Evolutionary conservation across 2,797 vertebrate species (phyloP).

Genomic region (Gouania willdenowi): DNA sequence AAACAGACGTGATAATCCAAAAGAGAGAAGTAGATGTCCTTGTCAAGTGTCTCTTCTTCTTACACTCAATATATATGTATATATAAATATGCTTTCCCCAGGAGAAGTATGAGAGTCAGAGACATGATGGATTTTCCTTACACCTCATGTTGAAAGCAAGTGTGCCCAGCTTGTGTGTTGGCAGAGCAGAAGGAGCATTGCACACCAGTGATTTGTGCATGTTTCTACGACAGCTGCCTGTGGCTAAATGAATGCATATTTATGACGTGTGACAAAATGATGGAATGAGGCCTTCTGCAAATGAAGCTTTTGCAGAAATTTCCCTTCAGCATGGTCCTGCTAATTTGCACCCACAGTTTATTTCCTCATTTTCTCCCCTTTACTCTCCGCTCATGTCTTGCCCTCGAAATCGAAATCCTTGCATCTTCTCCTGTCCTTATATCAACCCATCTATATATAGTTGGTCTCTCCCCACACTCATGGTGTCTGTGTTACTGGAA

Average conservation of each 20-base stretch:
- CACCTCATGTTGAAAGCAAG: slow-evolving; percentile 7
- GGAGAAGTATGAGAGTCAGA: neutral
- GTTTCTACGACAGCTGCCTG: slow-evolving; percentile 23
- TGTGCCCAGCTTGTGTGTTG: slow-evolving; percentile 15
- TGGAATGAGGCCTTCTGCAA: slow-evolving; percentile 41
- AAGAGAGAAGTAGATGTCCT: slow-evolving; percentile 17
- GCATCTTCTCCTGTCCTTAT: slow-evolving; percentile 30
- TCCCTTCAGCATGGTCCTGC: neutral
- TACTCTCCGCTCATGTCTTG: neutral
- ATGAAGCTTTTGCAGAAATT: slow-evolving; percentile 10
- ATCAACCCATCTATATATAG: slow-evolving; percentile 72
- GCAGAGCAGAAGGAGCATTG: slow-evolving; percentile 9
- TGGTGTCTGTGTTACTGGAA: slow-evolving; percentile 49
- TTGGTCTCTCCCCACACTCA: slow-evolving; percentile 35
- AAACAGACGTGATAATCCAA: slow-evolving; percentile 11
- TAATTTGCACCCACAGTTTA: neutral
- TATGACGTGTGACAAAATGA: slow-evolving; percentile 53
- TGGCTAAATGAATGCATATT: slow-evolving; percentile 51
- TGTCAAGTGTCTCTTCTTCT: slow-evolving; percentile 15
- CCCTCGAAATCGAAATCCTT: neutral
- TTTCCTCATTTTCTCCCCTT: neutral
- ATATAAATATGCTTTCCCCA: neutral
- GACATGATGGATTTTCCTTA: slow-evolving; percentile 10
- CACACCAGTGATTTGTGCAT: slow-evolving; percentile 27
- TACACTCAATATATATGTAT: slow-evolving; percentile 1